These are phyloP conservation scores for Harlomillsia oculata DNA, from an alignment of 1,140 invertebrate species.

Conservation along the genomic window DNA sequence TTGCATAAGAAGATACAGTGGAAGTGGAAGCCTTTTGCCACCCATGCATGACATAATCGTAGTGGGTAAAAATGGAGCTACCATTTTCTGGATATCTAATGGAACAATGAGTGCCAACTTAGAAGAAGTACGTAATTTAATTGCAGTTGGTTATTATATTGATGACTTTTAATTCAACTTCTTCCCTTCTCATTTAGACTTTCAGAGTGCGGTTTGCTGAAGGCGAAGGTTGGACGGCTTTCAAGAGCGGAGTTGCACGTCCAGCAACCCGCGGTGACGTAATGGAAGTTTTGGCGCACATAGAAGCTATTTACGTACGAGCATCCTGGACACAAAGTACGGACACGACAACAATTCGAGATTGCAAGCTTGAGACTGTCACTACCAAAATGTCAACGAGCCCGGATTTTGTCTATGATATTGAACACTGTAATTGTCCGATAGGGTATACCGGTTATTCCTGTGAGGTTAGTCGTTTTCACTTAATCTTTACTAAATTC, in stretches of 20 bases:
- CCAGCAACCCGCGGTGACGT: not conserved
- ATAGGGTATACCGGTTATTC: conserved; percentile 5
- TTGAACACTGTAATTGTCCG: conserved; percentile 6
- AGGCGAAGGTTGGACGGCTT: too few relatives aligned
- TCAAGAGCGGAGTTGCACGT: not conserved
- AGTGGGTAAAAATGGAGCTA: conserved; percentile 7
- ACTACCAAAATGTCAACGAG: not conserved
- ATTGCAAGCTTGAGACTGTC: not conserved
- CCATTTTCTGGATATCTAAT: conserved; percentile 15
- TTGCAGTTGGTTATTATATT: too few relatives aligned
- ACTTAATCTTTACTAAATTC: not conserved
- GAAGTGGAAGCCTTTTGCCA: not conserved
- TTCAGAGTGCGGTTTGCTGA: too few relatives aligned
- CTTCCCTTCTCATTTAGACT: too few relatives aligned
- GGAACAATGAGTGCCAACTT: not conserved
- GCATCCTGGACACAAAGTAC: not conserved
- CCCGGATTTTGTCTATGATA: not conserved
- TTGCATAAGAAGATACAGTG: conserved; percentile 7
- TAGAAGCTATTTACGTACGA: conserved; percentile 1
- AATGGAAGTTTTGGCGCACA: not conserved
- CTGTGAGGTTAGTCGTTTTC: not conserved
- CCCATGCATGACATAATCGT: conserved; percentile 21
- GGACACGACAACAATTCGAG: not conserved
- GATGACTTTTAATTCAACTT: too few relatives aligned
- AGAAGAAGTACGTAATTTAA: too few relatives aligned